Evolutionary conservation across 2,113 vertebrate species (phyloP), one percentile per base, ranked within the genome.

Genomic region (Oceanites oceanicus): DNA sequence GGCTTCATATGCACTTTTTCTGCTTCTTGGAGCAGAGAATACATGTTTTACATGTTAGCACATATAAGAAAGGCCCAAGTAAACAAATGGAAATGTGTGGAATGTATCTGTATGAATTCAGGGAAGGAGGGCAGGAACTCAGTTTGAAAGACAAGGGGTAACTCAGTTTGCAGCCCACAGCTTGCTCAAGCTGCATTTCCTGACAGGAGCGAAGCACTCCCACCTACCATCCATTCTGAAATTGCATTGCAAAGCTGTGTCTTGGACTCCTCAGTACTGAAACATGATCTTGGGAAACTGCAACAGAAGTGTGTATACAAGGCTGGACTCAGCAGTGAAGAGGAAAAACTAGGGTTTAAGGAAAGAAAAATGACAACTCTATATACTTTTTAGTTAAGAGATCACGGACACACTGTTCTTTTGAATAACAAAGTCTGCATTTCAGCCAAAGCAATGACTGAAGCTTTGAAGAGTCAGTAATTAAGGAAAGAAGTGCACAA

Each of bases 251-350:
- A 98, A 95, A 98, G 62, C 30, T 79, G 38, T 3, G 90, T 94
- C 84, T 98, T 97, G 87, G 97, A 97, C n/a, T 97, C 94, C 1
- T 94, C 88, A 1, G 94, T 87, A 93, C 97, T 50, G 44, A 98
- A 97, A 95, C 65, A 95, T 32, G 97, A 98, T 80, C 92, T 66
- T 6, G 96, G 97, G 81, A 98, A 98, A 92, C 87, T 90, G 82
- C 92, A 96, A 58, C 96, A 98, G 92, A 98, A 98, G 78, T 97
- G 97, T 92, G 96, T 97, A 53, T 86, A 97, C 74, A 98, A 30
- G 8, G 80, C 95, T 96, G 97, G 96, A 75, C 96, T 98, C 91
- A 98, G 88, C 42, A 97, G 90, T 4, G 36, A 95, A 16, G 96
- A 97, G 38, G 97, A 94, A 91, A 53, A 78, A 86, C 80, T 96